Base-by-base conservation (phyloP, 2,797 vertebrate genomes). In the Gambelia wislizenii region DNA sequence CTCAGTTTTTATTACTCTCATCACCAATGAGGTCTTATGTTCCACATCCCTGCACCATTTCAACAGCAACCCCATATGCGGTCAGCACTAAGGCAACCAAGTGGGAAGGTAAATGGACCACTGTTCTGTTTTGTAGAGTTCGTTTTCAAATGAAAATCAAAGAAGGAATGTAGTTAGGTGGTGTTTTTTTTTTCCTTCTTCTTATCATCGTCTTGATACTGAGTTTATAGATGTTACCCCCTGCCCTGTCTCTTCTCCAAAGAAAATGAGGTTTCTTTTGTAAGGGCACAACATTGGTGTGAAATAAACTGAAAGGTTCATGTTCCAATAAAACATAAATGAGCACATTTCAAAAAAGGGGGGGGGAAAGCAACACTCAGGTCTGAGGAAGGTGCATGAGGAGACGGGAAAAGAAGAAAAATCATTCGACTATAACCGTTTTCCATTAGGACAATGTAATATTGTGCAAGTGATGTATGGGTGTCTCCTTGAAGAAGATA, bases 401-500 rank as follows among this genome's bases (percentile, higher is more conserved):
- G 89, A 59, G 83, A 91, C 86, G 93, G 56, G 89, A n/a, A n/a
- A n/a, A 93, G 56, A 85, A 77, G 91, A 92, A 96, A 92, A 93
- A 85, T 93, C 90, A 86, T 76, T 95, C 94, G 89, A 91, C 89
- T 88, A 90, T 92, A 95, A 94, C 85, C 80, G 90, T 95, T 96
- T 96, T 95, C 94, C 89, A 95, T 94, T 92, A 93, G 91, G 95
- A 94, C 91, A 93, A 92, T 54, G 75, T 36, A 85, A 92, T 94
- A 92, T 77, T 92, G 89, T 92, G 79, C 86, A 90, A 90, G 72
- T 92, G 93, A 95, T 92, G 39, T 91, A 93, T 87, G n/a, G 89
- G 67, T 83, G 79, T 95, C 92, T 94, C 96, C 97, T 97, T 96
- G 96, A 96, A 91, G 92, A 94, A 95, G 95, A 95, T 92, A 92